These are phyloP conservation scores for Trimorus sp. DNA, from an alignment of 2,888 invertebrate genomes.

Conservation along the genomic window DNA sequence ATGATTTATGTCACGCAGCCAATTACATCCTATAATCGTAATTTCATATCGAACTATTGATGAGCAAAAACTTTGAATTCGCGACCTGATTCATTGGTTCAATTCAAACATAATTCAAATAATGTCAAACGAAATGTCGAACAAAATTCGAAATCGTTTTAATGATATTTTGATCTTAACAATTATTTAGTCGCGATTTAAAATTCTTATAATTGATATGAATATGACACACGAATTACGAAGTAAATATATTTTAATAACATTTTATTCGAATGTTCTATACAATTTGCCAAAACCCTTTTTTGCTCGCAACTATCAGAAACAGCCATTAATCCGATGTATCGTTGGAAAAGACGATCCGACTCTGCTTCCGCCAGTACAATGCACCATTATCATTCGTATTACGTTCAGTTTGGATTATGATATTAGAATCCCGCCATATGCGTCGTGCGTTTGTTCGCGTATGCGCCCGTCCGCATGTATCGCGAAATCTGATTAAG, in stretches of 20 bases:
- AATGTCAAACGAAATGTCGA: not conserved
- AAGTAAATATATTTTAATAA: too few relatives aligned
- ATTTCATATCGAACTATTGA: conserved; percentile 51
- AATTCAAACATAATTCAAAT: conserved; percentile 28
- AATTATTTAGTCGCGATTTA: too few relatives aligned
- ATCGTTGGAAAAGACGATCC: too few relatives aligned
- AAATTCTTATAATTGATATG: too few relatives aligned
- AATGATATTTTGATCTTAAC: too few relatives aligned
- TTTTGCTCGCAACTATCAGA: too few relatives aligned
- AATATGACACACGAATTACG: too few relatives aligned
- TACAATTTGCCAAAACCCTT: too few relatives aligned
- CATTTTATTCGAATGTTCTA: too few relatives aligned
- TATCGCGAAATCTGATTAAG: conserved; percentile 43
- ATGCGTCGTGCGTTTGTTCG: conserved; percentile 29
- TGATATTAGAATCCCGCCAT: conserved; percentile 44
- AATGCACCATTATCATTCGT: conserved; percentile 38
- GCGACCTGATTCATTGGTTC: conserved; percentile 18
- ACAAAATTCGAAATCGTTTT: conserved; percentile 13
- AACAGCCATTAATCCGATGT: too few relatives aligned
- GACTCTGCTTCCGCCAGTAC: conserved; percentile 5
- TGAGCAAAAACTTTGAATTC: conserved; percentile 26
- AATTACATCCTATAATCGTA: conserved; percentile 34
- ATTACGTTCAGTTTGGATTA: conserved; percentile 47
- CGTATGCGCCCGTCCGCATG: conserved; percentile 4
- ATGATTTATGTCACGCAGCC: conserved; percentile 46